These are phyloP conservation scores for Chinchilla lanigera DNA, from an alignment of 2,113 vertebrate genomes.

Conservation along the genomic window DNA sequence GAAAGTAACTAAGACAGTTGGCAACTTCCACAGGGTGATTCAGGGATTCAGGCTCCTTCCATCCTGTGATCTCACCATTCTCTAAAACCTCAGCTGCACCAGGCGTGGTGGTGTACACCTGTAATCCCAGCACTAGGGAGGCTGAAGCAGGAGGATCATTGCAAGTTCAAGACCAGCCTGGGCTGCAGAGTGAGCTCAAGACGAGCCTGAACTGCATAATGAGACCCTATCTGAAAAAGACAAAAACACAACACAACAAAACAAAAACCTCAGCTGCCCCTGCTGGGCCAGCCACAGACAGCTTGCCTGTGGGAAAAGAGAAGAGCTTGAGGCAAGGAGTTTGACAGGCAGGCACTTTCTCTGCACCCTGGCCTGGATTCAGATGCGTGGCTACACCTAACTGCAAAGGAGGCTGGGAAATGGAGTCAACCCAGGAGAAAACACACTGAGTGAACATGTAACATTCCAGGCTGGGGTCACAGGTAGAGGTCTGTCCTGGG, in stretches of 20 bases:
- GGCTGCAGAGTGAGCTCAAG: no score
- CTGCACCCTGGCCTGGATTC: background rate
- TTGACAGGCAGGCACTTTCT: background rate
- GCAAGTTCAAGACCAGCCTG: no score
- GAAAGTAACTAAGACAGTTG: background rate
- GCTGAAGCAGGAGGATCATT: no score
- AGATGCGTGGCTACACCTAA: background rate
- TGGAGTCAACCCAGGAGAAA: background rate
- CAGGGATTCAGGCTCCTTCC: background rate
- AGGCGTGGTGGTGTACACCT: no score
- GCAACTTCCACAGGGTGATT: background rate
- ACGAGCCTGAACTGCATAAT: no score
- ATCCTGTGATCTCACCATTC: background rate
- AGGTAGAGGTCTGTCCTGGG: background rate
- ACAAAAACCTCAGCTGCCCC: background rate
- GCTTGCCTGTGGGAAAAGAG: background rate
- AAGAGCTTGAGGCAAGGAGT: background rate
- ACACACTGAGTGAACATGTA: accelerated
- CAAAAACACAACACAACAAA: no score
- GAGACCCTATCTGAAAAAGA: no score
- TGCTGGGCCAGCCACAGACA: background rate
- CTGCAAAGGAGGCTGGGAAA: background rate
- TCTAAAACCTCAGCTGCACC: no score
- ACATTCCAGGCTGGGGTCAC: background rate
- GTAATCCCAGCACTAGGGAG: no score